Percentiles rank a stretch among this genome's conserved stretches.
Evolutionary conservation across 1,140 invertebrate species (phyloP).

Genomic region (Physella acuta): DNA sequence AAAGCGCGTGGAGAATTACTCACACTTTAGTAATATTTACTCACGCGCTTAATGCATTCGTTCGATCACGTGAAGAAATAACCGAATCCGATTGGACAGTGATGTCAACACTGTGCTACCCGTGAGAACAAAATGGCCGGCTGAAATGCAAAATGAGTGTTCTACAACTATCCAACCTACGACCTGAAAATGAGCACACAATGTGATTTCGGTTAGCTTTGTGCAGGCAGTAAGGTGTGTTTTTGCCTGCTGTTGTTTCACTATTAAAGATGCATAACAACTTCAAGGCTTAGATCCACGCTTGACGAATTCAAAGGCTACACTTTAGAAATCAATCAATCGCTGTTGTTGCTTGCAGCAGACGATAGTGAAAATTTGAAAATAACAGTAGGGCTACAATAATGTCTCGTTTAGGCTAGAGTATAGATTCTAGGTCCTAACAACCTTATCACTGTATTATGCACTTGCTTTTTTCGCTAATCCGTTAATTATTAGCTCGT

Average conservation of each 20-base stretch:
- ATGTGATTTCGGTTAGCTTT: constrained; percentile 16
- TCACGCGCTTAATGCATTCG: too few species aligned
- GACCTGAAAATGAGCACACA: neutral
- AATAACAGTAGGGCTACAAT: neutral
- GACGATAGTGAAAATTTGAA: neutral
- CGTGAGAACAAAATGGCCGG: constrained; percentile 21
- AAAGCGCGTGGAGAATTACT: too few species aligned
- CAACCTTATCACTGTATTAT: too few species aligned
- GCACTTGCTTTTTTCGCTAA: too few species aligned
- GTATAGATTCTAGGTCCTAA: too few species aligned
- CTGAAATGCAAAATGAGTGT: neutral
- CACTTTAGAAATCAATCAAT: neutral
- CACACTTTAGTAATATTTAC: too few species aligned
- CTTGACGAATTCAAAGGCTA: neutral
- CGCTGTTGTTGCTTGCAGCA: neutral
- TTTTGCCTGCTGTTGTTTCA: neutral
- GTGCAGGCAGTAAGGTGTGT: constrained; percentile 12
- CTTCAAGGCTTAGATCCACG: neutral
- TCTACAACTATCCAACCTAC: neutral
- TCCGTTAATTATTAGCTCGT: too few species aligned
- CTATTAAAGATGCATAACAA: too few species aligned
- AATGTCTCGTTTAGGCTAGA: neutral
- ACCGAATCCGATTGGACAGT: constrained; percentile 12
- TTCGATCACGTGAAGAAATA: constrained; percentile 12
- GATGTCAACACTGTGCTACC: constrained; percentile 19